Conservation (phyloP, 2,797 vertebrate genomes). For the Glyptemys insculpta region DNA sequence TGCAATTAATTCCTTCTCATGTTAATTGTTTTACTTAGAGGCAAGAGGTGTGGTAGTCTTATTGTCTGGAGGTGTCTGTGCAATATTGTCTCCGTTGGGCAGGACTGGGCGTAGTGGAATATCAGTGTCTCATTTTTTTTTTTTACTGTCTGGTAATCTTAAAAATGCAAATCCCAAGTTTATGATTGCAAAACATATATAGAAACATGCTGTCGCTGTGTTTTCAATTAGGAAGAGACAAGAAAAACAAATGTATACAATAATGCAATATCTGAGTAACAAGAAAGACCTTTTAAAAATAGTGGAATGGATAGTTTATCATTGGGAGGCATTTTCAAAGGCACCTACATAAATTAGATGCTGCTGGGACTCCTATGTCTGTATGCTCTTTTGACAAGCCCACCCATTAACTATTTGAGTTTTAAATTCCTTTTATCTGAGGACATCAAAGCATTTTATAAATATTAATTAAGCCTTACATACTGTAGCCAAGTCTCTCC, state of each 20-base stretch:
- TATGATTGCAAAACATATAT: slow-evolving; percentile 29
- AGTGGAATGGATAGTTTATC: not conserved
- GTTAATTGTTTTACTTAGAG: slow-evolving; percentile 71
- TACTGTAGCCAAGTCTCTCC: not conserved
- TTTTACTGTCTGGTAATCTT: slow-evolving; percentile 36
- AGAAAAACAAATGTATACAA: not conserved
- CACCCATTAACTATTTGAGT: slow-evolving; percentile 42
- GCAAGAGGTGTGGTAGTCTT: slow-evolving; percentile 52
- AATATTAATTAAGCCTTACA: slow-evolving; percentile 26
- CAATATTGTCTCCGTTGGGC: slow-evolving; percentile 54
- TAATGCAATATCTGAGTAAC: not conserved
- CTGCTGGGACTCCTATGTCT: slow-evolving; percentile 36
- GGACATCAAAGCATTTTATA: slow-evolving; percentile 33
- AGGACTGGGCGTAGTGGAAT: slow-evolving; percentile 63
- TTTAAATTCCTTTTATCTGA: slow-evolving; percentile 1
- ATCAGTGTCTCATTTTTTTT: slow-evolving; percentile 18
- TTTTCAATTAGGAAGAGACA: slow-evolving; percentile 37
- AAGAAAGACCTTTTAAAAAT: slow-evolving; percentile 7
- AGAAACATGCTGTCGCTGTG: slow-evolving; percentile 4
- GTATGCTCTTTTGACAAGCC: slow-evolving; percentile 49
- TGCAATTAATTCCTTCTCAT: slow-evolving; percentile 43
- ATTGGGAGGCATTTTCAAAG: slow-evolving; percentile 35
- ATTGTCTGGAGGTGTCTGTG: slow-evolving; percentile 36
- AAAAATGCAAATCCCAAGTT: slow-evolving; percentile 49
- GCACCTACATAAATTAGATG: not conserved